Conservation (phyloP, 2,888 invertebrate species). For the Belgica antarctica region DNA sequence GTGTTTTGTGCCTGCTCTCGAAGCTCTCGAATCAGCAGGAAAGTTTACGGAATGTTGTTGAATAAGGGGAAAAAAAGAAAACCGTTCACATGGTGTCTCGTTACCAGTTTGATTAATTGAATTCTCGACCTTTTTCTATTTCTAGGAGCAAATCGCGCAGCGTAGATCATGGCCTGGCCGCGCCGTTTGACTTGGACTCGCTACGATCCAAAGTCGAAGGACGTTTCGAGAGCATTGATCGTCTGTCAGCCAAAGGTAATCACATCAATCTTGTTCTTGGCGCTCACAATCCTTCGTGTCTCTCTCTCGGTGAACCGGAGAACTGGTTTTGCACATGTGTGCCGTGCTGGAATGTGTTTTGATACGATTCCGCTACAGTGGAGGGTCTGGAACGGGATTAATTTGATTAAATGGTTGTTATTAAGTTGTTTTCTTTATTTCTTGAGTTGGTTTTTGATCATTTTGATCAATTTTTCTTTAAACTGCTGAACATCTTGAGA, state of each 20-base stretch:
- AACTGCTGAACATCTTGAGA: no score
- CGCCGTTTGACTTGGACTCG: constrained; percentile 81
- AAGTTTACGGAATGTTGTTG: no score
- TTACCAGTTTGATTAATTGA: constrained; percentile 22
- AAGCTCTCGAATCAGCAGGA: background rate
- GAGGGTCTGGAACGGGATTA: no score
- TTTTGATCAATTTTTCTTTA: background rate
- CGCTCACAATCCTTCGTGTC: background rate
- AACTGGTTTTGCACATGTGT: constrained; percentile 2
- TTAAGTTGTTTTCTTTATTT: no score
- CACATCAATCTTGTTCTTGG: background rate
- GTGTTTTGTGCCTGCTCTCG: background rate
- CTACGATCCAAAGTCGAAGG: constrained; percentile 83
- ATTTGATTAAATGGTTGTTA: no score
- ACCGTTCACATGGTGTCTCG: background rate
- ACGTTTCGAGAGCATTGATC: constrained; percentile 75
- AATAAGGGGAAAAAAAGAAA: background rate
- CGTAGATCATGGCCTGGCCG: constrained; percentile 83
- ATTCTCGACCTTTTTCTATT: no score
- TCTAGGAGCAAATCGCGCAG: constrained; percentile 88
- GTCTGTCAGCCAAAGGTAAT: constrained; percentile 58
- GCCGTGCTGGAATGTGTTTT: background rate
- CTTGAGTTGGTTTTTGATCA: no score
- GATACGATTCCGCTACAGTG: no score
- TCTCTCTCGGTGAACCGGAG: background rate